Percentiles rank a stretch among this genome's conserved stretches.
Evolutionary conservation across 1,140 invertebrate genomes (phyloP).

Genomic region (Heliconius congener): DNA sequence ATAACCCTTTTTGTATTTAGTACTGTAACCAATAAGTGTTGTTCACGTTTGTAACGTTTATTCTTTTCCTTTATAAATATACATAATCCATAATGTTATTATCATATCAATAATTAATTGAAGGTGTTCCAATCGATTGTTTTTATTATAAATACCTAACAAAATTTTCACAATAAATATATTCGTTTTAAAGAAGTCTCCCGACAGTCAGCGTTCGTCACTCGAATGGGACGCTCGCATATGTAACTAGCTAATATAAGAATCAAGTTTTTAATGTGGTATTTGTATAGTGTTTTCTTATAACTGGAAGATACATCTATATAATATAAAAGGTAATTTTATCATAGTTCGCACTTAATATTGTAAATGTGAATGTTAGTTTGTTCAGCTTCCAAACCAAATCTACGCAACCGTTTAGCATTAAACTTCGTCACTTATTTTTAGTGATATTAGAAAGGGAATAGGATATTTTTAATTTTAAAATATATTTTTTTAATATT

Average conservation of each 20-base stretch:
- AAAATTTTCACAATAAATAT: conserved; percentile 26
- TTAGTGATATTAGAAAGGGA: no score
- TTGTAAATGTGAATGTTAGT: no score
- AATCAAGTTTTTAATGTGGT: conserved; percentile 23
- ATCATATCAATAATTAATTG: neutral
- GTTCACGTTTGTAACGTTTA: neutral
- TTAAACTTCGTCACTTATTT: no score
- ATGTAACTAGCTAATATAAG: conserved; percentile 26
- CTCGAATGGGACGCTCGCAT: conserved; percentile 42
- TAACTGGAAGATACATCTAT: conserved; percentile 27
- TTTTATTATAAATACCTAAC: conserved; percentile 9
- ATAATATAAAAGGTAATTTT: conserved; percentile 11
- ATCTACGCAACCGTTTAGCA: no score
- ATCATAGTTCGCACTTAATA: no score
- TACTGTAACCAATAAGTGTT: neutral
- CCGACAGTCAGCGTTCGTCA: conserved; percentile 54
- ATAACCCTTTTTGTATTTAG: no score
- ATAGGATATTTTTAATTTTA: no score
- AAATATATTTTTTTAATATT: no score
- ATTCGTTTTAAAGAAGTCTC: conserved; percentile 46
- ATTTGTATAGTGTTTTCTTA: neutral
- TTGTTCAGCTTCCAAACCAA: no score
- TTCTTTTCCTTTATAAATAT: neutral
- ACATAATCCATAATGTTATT: neutral
- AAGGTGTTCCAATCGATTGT: neutral